These are phyloP conservation scores for Antheraea pernyi DNA, from an alignment of 1,140 invertebrate species.

Conservation along the genomic window DNA sequence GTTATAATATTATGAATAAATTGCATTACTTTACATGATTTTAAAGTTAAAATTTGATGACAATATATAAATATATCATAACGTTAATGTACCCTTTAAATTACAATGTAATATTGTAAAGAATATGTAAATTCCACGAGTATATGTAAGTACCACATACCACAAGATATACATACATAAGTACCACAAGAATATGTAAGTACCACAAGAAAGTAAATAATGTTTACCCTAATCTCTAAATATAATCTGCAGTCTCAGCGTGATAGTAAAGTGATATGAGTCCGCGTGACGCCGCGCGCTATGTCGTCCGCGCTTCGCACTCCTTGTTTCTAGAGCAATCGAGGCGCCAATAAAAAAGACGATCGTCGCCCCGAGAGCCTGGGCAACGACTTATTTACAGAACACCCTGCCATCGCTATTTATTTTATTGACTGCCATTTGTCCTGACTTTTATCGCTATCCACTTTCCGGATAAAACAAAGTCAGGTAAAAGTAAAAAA, in stretches of 20 bases:
- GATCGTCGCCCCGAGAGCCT: constrained; percentile 69
- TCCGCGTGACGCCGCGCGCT: constrained; percentile 53
- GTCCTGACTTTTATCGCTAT: constrained; percentile 74
- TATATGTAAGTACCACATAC: constrained; percentile 26
- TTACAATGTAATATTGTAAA: too few species aligned
- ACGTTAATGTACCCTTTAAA: too few species aligned
- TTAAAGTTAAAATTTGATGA: too few species aligned
- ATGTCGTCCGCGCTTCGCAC: constrained; percentile 47
- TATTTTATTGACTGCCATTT: constrained; percentile 79
- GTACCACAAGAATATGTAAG: too few species aligned
- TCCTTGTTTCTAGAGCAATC: constrained; percentile 75
- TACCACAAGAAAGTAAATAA: constrained; percentile 49
- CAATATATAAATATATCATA: too few species aligned
- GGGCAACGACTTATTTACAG: constrained; percentile 75
- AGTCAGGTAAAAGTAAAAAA: constrained; percentile 46
- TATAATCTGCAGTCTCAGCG: constrained; percentile 68
- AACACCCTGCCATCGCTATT: constrained; percentile 77
- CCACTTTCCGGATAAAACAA: constrained; percentile 70
- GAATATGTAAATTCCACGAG: too few species aligned
- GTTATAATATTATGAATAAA: too few species aligned
- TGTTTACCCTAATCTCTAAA: constrained; percentile 60
- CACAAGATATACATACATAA: too few species aligned
- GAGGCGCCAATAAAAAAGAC: constrained; percentile 77
- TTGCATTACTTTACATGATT: too few species aligned
- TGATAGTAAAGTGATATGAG: constrained; percentile 21